A percentile compares a stretch with the other conserved stretches of the same genome.
phyloP scores from a whole-genome alignment of 2,888 invertebrate genomes.

The Phlogophora meticulosa region DNA sequence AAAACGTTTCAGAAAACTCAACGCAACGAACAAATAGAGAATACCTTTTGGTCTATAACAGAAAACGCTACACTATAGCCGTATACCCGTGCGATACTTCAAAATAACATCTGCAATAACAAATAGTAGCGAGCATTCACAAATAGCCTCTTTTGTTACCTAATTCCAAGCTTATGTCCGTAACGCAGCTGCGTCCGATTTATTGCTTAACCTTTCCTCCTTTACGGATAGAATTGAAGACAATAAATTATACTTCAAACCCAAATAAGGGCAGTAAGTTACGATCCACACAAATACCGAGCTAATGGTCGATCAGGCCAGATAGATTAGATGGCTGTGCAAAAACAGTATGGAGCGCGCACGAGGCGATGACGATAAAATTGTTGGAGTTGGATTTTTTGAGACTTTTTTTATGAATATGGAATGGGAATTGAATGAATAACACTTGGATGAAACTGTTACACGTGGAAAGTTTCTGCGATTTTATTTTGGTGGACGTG shows the following conservation, averaged over 20 bases:
- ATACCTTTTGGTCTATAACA: constrained; percentile 24
- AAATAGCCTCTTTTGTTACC: constrained; percentile 87
- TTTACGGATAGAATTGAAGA: constrained; percentile 88
- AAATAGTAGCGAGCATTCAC: constrained; percentile 77
- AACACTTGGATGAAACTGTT: too few species aligned
- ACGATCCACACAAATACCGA: constrained; percentile 82
- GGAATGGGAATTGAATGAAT: neutral
- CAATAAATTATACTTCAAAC: constrained; percentile 91
- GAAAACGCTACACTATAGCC: constrained; percentile 14
- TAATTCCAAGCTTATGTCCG: constrained; percentile 87
- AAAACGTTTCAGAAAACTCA: neutral
- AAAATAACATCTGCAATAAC: constrained; percentile 67
- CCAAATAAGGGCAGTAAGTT: constrained; percentile 89
- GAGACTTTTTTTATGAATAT: neutral
- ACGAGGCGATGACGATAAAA: neutral
- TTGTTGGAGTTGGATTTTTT: neutral
- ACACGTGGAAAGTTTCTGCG: neutral
- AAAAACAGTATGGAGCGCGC: constrained; percentile 55
- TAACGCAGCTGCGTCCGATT: constrained; percentile 87
- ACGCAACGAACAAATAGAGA: neutral
- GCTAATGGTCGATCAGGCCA: constrained; percentile 85
- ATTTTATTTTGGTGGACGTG: too few species aligned
- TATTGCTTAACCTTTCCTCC: constrained; percentile 89
- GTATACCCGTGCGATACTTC: constrained; percentile 43
- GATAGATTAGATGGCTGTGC: constrained; percentile 81